A percentile compares a stretch with the other conserved stretches of the same genome.
Evolutionary conservation across 2,113 vertebrate genomes (phyloP).

Genomic region (Fregetta grallaria): DNA sequence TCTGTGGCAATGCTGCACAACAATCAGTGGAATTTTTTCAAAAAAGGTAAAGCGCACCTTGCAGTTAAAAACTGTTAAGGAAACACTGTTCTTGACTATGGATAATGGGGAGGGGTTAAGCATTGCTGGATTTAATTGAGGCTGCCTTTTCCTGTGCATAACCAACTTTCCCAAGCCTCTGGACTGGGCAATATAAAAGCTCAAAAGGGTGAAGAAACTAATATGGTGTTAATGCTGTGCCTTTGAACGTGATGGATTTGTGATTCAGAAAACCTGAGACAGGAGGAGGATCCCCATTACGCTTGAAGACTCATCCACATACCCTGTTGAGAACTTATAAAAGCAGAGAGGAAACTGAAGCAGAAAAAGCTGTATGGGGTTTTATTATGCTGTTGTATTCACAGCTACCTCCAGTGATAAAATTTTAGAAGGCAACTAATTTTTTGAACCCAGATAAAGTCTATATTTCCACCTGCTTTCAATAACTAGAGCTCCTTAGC

Average conservation of each 20-base stretch:
- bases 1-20: background rate
- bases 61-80: background rate
- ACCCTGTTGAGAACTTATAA: background rate
- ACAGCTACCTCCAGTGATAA: background rate
- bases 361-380: background rate
- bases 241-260: background rate
- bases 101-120: background rate
- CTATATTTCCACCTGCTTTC: background rate
- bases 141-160: background rate
- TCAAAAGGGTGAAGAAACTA: background rate
- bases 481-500: background rate
- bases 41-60: background rate
- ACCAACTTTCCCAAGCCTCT: background rate
- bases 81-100: background rate
- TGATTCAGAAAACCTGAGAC: background rate
- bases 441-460: background rate
- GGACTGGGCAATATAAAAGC: background rate
- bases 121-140: background rate
- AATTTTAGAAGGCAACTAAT: background rate
- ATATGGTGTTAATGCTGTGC: background rate
- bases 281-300: background rate
- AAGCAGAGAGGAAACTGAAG: background rate
- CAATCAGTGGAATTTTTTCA: background rate
- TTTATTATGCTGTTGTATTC: background rate
- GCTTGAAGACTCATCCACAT: background rate